Evolutionary conservation across 2,113 vertebrate genomes (phyloP).

Genomic region (Chaetodon auriga): DNA sequence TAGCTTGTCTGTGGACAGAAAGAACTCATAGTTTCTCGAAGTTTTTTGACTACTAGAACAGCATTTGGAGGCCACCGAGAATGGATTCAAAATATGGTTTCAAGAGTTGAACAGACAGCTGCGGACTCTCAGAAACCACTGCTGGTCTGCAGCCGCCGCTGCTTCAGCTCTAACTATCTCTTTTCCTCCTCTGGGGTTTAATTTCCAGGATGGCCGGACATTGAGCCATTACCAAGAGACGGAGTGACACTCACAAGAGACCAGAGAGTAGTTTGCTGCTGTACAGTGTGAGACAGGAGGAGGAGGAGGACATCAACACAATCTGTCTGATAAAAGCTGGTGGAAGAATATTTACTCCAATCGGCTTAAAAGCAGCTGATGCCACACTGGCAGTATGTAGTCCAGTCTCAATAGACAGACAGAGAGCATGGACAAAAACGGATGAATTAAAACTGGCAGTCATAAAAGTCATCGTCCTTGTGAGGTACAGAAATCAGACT

Average conservation of each 20-base stretch:
- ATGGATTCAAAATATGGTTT: background rate
- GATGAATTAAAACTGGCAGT: background rate
- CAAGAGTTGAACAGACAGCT: slow-evolving; percentile 2
- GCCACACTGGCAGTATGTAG: background rate
- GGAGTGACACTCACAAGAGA: slow-evolving; percentile 14
- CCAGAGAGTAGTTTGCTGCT: slow-evolving; percentile 6
- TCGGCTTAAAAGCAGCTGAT: background rate
- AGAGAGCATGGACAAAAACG: background rate
- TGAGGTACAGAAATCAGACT: background rate
- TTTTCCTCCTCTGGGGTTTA: slow-evolving; percentile 11
- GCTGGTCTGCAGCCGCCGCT: background rate
- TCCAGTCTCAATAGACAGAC: too few relatives aligned
- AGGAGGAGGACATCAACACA: background rate
- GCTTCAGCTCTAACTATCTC: background rate
- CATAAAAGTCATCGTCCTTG: background rate
- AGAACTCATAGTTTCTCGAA: background rate
- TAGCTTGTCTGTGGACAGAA: background rate
- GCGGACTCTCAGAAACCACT: slow-evolving; percentile 4
- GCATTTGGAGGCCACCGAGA: too few relatives aligned
- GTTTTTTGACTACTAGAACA: background rate
- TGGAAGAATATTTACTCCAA: background rate
- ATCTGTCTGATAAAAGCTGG: background rate
- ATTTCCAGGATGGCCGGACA: slow-evolving; percentile 11
- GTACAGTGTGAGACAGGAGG: background rate
- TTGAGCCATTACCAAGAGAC: slow-evolving; percentile 49